Base-by-base conservation (phyloP, 2,113 vertebrate genomes). In the Aramus guarauna region DNA sequence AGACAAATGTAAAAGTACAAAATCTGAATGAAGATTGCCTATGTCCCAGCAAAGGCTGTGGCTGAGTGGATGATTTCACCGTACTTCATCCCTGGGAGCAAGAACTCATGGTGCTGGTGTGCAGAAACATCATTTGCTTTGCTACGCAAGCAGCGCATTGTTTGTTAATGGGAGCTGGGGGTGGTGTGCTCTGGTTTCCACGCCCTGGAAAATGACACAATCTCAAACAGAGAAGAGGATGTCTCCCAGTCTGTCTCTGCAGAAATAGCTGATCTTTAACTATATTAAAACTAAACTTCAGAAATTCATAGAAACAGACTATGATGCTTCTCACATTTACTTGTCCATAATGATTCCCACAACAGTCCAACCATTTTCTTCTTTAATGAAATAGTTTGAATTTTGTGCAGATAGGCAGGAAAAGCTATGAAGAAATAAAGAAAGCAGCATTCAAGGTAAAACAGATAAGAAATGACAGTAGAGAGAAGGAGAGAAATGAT, bases 111-210 rank as follows among this genome's bases (percentile, higher is more conserved):
- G 37, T 2, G 3, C 45, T 77, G 60, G 11, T 60, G n/a, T 64
- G 26, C 53, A 56, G 58, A 82, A 81, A 59, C 15, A 43, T 10
- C 1, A 63, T 72, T 79, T 32, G 37, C 22, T 91, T 88, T 88
- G 21, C 47, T 48, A 9, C 11, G 9, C 7, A 56, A 87, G 39
- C 15, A 27, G 32, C 6, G 2, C 24, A 22, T 84, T 41, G 5
- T 15, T 63, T 63, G 32, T 47, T 47, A 50, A 43, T 0, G 0
- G 29, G 19, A 75, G 34, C 19, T 62, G 34, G 16, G 29, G 8
- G 4, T 76, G 36, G 24, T 0, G 2, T 52, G 8, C 23, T 78
- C 56, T 75, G 50, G 34, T 64, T 80, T 30, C 26, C 15, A 23
- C 41, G 9, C 43, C 26, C 56, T 76, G 21, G 74, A 82, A 88